phyloP scores from a whole-genome alignment of 2,888 invertebrate genomes.

The Megastigmus dorsalis region DNA sequence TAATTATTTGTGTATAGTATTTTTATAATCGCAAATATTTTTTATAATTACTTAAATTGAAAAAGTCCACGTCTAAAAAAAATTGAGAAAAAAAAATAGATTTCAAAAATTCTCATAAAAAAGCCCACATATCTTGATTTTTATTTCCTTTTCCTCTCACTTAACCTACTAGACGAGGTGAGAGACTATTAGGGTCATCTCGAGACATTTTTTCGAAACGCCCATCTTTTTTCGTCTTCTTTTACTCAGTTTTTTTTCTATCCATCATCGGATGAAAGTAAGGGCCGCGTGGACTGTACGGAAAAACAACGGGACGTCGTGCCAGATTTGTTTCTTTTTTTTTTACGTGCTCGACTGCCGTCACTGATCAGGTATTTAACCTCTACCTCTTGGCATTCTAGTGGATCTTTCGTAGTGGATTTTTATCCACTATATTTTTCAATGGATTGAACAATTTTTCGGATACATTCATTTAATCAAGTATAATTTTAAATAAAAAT shows the following conservation, averaged over 20 bases:
- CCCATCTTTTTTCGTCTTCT: too few species aligned
- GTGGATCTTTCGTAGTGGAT: too few species aligned
- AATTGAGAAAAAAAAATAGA: not conserved
- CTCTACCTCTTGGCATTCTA: too few species aligned
- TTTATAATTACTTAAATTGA: not conserved
- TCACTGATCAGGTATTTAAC: too few species aligned
- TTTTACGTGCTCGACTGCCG: too few species aligned
- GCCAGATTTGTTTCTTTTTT: slow-evolving; percentile 47
- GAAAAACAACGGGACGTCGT: slow-evolving; percentile 50
- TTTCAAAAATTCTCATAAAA: not conserved
- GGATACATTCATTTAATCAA: too few species aligned
- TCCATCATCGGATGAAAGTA: slow-evolving; percentile 38
- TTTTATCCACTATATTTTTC: too few species aligned
- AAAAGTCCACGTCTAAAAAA: not conserved
- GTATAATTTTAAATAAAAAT: too few species aligned
- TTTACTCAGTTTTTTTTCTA: not conserved
- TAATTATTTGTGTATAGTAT: too few species aligned
- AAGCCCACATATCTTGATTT: not conserved
- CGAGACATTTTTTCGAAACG: too few species aligned
- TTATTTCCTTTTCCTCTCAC: not conserved
- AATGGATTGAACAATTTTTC: too few species aligned
- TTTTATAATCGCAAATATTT: too few species aligned
- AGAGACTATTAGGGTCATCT: slow-evolving; percentile 26
- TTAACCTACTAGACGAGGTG: not conserved
- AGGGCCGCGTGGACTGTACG: not conserved